Evolutionary conservation across 2,797 vertebrate genomes (phyloP).

Genomic region (Pangasius mekongensis): DNA sequence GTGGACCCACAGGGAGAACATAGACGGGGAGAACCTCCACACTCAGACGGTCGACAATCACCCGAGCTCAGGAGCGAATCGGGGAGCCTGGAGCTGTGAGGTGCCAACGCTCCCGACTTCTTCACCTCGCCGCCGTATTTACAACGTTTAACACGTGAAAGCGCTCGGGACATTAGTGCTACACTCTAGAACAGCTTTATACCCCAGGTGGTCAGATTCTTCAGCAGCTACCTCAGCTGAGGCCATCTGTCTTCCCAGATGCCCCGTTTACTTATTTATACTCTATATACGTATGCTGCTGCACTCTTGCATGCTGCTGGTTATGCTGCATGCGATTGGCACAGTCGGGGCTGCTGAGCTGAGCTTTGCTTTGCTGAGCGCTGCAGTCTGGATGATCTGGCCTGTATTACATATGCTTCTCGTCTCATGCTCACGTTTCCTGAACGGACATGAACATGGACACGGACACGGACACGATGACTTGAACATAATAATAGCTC

Average conservation of each 20-base stretch:
- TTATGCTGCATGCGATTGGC: constrained; percentile 11
- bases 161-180: constrained; percentile 8
- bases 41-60: neutral
- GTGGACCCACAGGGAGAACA: neutral
- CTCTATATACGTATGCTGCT: neutral
- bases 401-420: neutral
- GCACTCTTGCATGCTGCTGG: neutral
- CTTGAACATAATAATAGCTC: neutral
- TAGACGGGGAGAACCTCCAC: neutral
- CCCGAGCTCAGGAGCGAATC: neutral
- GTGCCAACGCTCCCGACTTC: neutral
- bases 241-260: constrained; percentile 26
- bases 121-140: neutral
- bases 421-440: neutral
- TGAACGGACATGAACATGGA: neutral
- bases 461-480: neutral
- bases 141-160: constrained; percentile 6
- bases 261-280: neutral
- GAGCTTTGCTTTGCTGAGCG: neutral
- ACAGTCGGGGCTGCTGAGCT: neutral
- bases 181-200: neutral
- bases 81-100: neutral
- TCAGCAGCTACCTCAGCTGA: constrained; percentile 1
- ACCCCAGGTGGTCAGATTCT: constrained; percentile 13
- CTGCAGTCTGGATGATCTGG: neutral